A percentile compares a stretch with the other conserved stretches of the same genome.
phyloP scores from a whole-genome alignment of 2,888 invertebrate genomes.

The Hirtodrosophila duncani region DNA sequence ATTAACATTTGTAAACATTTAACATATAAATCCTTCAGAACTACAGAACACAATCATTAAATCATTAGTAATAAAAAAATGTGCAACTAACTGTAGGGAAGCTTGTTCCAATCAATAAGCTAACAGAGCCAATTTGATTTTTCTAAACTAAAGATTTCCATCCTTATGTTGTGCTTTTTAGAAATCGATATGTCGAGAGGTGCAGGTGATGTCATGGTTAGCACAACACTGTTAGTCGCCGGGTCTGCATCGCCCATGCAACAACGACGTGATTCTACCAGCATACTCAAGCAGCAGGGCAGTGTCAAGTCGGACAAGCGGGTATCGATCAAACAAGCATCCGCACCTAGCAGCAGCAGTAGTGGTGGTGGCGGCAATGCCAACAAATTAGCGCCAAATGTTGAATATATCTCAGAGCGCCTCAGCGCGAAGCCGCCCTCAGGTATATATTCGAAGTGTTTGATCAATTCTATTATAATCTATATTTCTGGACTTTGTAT shows the following conservation, averaged over 20 bases:
- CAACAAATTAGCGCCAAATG: conserved; percentile 63
- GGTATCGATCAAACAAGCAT: conserved; percentile 77
- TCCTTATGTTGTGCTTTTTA: conserved; percentile 37
- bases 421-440: conserved; percentile 66
- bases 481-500: not conserved
- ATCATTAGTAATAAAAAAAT: too few relatives aligned
- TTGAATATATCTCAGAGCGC: conserved; percentile 76
- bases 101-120: too few relatives aligned
- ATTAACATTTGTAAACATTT: too few relatives aligned
- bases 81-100: too few relatives aligned
- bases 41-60: too few relatives aligned
- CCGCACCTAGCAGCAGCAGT: conserved; percentile 47
- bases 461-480: not conserved
- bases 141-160: too few relatives aligned
- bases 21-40: too few relatives aligned
- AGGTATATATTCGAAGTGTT: conserved; percentile 44
- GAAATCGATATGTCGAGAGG: conserved; percentile 48
- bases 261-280: conserved; percentile 76
- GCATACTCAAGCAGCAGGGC: conserved; percentile 76
- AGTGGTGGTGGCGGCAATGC: conserved; percentile 36
- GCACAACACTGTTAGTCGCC: conserved; percentile 17
- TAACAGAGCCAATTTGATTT: too few relatives aligned
- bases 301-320: conserved; percentile 76
- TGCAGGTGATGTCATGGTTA: conserved; percentile 38
- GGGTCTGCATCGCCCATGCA: conserved; percentile 66